Evolutionary conservation across 2,888 invertebrate genomes (phyloP), one percentile per base, ranked within the genome.

Genomic region (Oscheius sp.): DNA sequence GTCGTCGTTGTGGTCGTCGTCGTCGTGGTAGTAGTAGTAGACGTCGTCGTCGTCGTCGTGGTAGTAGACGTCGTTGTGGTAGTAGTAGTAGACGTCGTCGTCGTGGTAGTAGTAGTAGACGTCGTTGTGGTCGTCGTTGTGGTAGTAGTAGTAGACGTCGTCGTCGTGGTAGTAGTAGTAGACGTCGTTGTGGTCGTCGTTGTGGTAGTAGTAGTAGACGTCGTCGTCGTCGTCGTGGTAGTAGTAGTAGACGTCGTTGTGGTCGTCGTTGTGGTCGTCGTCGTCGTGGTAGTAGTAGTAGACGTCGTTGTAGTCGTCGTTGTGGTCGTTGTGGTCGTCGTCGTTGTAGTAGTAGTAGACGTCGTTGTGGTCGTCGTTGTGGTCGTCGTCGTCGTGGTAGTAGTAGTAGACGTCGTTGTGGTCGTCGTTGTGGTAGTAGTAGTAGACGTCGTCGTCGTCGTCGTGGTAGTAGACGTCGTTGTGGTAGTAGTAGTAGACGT

Each of bases 341-440:
- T 33, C 5, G 33, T 32, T 2, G 54, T 33, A 2, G 54, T 54
- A 5, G 54, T 20, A 2, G 54, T 14, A 17, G 54, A 8, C 14
- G 54, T 54, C 2, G 54, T 14, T 12, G 30, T 30, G 8, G 51
- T 51, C 30, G 51, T 30, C 14, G 51, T 30, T 9, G 51, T 2
- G n/a, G 51, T 28, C 0, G 51, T 51, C 3, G 54, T 33, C 1
- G 54, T 14, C 5, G 54, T 54, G 9, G 54, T 54, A 5, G 33
- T 14, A 1, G 54, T 54, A 9, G 54, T n/a, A 54, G 54, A 8
- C n/a, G 54, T 51, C n/a, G 28, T 51, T 4, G 51, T 12, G n/a
- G 51, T 32, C 6, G 54, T 32, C 4, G 54, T 54, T 12, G 54
- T 9, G 5, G 54, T 33, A 2, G 51, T 28, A 12, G 51, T 51